A percentile compares a stretch with the other conserved stretches of the same genome.
These are phyloP conservation scores for Zosterops borbonicus DNA, from an alignment of 2,113 vertebrate genomes.

Conservation along the genomic window DNA sequence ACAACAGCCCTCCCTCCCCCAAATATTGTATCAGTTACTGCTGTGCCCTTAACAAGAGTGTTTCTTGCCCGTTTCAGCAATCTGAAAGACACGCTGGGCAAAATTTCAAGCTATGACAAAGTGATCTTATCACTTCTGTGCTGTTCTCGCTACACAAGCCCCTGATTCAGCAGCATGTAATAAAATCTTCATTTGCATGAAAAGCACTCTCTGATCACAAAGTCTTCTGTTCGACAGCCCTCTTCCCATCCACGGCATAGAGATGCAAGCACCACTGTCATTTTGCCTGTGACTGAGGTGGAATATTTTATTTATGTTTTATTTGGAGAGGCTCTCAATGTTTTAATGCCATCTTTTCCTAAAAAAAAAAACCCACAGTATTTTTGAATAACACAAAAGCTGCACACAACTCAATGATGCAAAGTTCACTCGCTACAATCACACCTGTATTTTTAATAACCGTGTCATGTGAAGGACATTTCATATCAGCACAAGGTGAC, in stretches of 20 bases:
- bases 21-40: not conserved
- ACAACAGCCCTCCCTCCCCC: not conserved
- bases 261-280: not conserved
- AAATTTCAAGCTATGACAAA: constrained; percentile 53
- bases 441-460: constrained; percentile 9
- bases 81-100: constrained; percentile 58
- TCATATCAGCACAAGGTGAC: constrained; percentile 28
- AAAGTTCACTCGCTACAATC: not conserved
- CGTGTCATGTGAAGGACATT: not conserved
- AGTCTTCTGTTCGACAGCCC: constrained; percentile 37
- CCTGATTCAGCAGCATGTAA: constrained; percentile 60
- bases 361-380: not conserved
- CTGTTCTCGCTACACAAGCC: constrained; percentile 57
- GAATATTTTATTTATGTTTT: constrained; percentile 14
- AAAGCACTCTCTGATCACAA: constrained; percentile 57
- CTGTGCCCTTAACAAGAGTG: not conserved
- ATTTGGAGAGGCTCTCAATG: not conserved
- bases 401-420: not conserved
- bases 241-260: not conserved
- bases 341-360: not conserved
- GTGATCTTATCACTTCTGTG: constrained; percentile 54
- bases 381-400: not conserved
- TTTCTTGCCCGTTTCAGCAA: not conserved
- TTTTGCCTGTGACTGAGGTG: constrained; percentile 12
- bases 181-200: constrained; percentile 66